Evolutionary conservation across 2,113 vertebrate genomes (phyloP), one percentile per base, ranked within the genome.

Genomic region (Planiliza haematocheilus): DNA sequence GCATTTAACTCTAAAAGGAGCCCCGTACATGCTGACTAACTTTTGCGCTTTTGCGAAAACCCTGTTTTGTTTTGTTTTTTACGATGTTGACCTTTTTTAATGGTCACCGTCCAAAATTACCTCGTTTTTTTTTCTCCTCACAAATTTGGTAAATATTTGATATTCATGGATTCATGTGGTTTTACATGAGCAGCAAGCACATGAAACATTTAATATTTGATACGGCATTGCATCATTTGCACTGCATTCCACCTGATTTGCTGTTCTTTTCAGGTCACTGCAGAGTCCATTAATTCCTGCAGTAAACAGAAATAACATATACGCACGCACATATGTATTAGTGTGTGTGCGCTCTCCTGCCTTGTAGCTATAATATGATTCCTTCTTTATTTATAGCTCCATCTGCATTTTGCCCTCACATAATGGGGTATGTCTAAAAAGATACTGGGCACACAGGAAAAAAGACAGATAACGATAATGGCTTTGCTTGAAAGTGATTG

Each of bases 401-500:
- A 71, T 59, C 73, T 63, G 36, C 69, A 56, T 30, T 70, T 71
- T 70, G 36, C 36, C 66, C n/a, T 51, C 39, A 73, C 60, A 48
- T 70, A 66, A 70, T 65, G 43, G 50, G 34, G 10, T 59, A 64
- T 34, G 46, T 41, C 38, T 83, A 68, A 70, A 81, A 70, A 10
- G 11, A 58, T 66, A 60, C 24, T 67, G 55, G 55, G 45, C 57
- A 36, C 49, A 68, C 24, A 9, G 43, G 43, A 64, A 51, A 55
- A 59, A 66, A 70, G 24, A 14, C 53, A 74, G 59, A 71, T 79
- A 85, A 69, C 39, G 49, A 36, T 55, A 69, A 64, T 62, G 43
- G 61, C 34, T 74, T 58, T 62, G 53, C 53, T 51, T 46, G 12
- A 57, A 66, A 59, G 41, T 61, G 17, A 76, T 46, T 41, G 45